Base-by-base conservation (phyloP, 2,888 invertebrate genomes). In the Amphipyra tragopoginis region DNA sequence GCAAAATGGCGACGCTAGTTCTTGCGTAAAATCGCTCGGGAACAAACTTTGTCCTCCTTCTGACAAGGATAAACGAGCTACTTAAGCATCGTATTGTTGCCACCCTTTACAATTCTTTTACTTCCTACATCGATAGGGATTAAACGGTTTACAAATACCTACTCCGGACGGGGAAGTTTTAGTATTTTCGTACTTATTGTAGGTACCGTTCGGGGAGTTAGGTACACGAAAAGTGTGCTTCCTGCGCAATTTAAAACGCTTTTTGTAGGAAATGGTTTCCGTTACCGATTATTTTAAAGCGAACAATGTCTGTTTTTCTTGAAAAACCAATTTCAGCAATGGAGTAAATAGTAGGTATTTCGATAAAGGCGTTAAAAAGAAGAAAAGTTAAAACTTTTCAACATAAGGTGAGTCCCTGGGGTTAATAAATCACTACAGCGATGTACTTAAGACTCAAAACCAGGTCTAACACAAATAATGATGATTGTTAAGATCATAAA, bases 21-120 rank as follows among this genome's bases (percentile, higher is more conserved):
- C 62, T 50, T 63, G 81, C 73, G 65, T 69, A 74, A 82, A 84
- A 80, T 82, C 75, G 71, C 59, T 74, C 49, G 49, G 56, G 51
- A 71, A 78, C 69, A 71, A 80, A 80, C 63, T 84, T 81, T 51
- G 57, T 29, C 44, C 39, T 45, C 47, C 70, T 47, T 56, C 29
- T 76, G 81, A 83, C 84, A 77, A 75, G 58, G 75, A 82, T 71
- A 77, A 79, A 83, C 77, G 78, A 77, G 49, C 66, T 70, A 68
- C 42, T 76, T 58, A 58, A 54, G 29, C 44, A 39, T 63, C 13
- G 56, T 61, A 62, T 57, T 62, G 57, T 58, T 75, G 43, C 51
- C 56, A 42, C 39, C 40, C 49, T 45, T 52, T 58, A 63, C 11
- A 57, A 45, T 39, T 50, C 8, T 56, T 52, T 57, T 43, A 50